Percentiles rank a stretch among this genome's conserved stretches.
Conservation (phyloP, 2,797 vertebrate species). For the Accipiter badius region DNA sequence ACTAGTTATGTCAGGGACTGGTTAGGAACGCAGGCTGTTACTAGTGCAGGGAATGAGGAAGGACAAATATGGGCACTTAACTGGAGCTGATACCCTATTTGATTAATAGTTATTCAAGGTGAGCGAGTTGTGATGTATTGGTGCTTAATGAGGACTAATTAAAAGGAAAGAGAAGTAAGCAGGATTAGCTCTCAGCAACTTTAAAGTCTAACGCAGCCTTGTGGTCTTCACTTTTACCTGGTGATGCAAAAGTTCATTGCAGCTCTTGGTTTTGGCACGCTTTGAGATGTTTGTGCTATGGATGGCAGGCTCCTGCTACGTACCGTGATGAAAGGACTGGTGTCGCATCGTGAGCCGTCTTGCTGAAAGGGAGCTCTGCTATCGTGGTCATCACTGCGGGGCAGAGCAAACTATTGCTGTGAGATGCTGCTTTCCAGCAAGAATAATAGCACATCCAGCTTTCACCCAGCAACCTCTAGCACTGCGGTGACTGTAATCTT, state of each 20-base stretch:
- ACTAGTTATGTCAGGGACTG: background rate
- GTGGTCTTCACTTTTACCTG: background rate
- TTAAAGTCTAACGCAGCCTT: background rate
- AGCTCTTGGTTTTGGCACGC: background rate
- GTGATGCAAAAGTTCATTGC: rapidly evolving
- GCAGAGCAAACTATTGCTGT: background rate
- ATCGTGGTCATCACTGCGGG: rapidly evolving
- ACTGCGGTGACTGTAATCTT: no score
- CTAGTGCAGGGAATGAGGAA: background rate
- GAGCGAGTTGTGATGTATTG: background rate
- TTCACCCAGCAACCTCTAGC: background rate
- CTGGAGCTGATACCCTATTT: background rate
- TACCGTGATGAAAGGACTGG: rapidly evolving
- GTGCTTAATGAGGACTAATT: background rate
- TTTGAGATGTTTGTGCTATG: background rate
- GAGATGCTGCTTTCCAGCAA: background rate
- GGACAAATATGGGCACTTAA: background rate
- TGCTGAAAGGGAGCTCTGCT: background rate
- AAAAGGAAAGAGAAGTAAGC: background rate
- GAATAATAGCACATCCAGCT: background rate
- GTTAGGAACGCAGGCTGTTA: background rate
- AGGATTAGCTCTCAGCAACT: background rate
- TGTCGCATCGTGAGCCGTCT: rapidly evolving
- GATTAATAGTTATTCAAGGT: background rate
- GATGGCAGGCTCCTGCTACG: rapidly evolving